phyloP scores from a whole-genome alignment of 2,113 vertebrate species.

The Corythoichthys haematopterus region DNA sequence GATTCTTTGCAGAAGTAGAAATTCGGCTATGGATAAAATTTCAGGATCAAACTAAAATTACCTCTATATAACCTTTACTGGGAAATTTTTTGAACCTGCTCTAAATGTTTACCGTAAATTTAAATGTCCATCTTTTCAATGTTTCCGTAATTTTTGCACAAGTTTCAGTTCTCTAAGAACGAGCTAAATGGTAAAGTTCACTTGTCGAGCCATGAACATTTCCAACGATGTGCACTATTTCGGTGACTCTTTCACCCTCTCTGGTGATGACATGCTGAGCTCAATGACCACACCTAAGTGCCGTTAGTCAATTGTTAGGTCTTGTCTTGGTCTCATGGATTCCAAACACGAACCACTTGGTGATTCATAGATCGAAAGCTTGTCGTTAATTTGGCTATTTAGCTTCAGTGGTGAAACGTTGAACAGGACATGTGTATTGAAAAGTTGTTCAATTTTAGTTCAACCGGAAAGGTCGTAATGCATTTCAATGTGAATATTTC shows the following conservation, averaged over 20 bases:
- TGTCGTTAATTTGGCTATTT: not conserved
- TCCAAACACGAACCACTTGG: not conserved
- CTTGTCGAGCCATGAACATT: not conserved
- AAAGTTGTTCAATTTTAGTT: not conserved
- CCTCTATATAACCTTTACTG: not conserved
- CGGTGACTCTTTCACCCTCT: no score
- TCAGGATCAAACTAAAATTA: not conserved
- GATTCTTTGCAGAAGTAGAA: not conserved
- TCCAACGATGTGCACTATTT: not conserved
- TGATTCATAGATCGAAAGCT: not conserved
- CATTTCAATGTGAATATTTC: not conserved
- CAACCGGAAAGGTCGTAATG: not conserved
- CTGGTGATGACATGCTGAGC: no score
- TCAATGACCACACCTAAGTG: no score
- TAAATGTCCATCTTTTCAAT: not conserved
- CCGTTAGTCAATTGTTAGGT: not conserved
- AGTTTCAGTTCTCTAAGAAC: not conserved
- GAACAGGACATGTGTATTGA: not conserved
- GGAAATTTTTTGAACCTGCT: not conserved
- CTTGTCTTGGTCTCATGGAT: not conserved
- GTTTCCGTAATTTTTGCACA: not conserved
- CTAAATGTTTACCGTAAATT: not conserved
- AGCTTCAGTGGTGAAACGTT: not conserved
- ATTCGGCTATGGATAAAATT: not conserved
- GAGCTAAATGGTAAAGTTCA: not conserved